A percentile compares a stretch with the other conserved stretches of the same genome.
phyloP scores from a whole-genome alignment of 2,888 invertebrate species.

The Limulus polyphemus region DNA sequence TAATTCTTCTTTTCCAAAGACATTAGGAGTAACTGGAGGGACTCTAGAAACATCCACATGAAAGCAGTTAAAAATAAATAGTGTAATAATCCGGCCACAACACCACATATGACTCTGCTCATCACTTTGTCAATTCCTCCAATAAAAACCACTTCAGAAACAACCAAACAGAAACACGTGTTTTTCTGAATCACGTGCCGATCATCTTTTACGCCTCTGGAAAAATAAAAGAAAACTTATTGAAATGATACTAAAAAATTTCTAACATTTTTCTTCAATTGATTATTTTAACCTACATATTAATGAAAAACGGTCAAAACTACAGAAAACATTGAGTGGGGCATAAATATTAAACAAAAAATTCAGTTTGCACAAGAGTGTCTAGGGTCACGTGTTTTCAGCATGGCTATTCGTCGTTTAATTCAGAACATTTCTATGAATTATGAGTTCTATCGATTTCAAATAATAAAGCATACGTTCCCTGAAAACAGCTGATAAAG shows the following conservation, averaged over 20 bases:
- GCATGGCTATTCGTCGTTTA: too few relatives aligned
- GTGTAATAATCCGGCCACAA: conserved; percentile 68
- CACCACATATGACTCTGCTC: conserved; percentile 66
- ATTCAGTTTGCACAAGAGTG: too few relatives aligned
- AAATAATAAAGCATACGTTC: too few relatives aligned
- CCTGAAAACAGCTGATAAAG: too few relatives aligned
- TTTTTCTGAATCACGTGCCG: conserved; percentile 93
- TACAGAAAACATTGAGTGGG: too few relatives aligned
- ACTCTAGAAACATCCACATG: conserved; percentile 95
- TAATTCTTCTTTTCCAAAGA: conserved; percentile 77
- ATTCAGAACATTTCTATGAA: too few relatives aligned
- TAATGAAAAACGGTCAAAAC: too few relatives aligned
- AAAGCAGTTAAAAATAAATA: conserved; percentile 77
- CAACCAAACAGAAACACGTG: conserved; percentile 74
- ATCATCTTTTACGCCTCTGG: conserved; percentile 43
- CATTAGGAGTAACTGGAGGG: conserved; percentile 89
- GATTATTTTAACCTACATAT: too few relatives aligned
- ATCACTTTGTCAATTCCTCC: conserved; percentile 79
- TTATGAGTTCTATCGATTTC: too few relatives aligned
- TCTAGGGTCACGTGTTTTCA: too few relatives aligned
- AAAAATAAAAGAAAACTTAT: conserved; percentile 25
- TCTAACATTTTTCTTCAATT: neutral
- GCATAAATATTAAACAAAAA: too few relatives aligned
- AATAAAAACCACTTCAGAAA: conserved; percentile 82
- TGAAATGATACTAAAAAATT: conserved; percentile 25